These are phyloP conservation scores for Parambassis ranga DNA, from an alignment of 2,797 vertebrate genomes.

Conservation along the genomic window DNA sequence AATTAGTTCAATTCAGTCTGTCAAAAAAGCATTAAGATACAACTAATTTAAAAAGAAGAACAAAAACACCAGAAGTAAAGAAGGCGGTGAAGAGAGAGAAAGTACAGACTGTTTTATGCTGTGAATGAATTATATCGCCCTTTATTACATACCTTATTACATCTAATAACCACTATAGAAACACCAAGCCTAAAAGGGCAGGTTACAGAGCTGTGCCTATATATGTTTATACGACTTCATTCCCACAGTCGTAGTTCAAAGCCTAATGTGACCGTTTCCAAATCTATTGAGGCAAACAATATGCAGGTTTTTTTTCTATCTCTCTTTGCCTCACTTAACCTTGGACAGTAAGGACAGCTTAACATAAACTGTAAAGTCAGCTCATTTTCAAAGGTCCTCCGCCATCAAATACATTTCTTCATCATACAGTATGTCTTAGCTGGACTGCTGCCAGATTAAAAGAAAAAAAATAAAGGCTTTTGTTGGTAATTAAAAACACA, in stretches of 20 bases:
- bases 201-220: too few relatives aligned
- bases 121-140: too few relatives aligned
- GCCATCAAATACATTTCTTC: constrained; percentile 68
- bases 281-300: constrained; percentile 31
- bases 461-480: constrained; percentile 37
- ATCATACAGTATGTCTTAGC: constrained; percentile 41
- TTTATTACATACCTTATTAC: too few relatives aligned
- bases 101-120: too few relatives aligned
- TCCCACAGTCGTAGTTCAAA: too few relatives aligned
- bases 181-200: too few relatives aligned
- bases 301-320: constrained; percentile 44
- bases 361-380: constrained; percentile 53
- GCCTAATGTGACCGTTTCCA: too few relatives aligned
- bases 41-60: too few relatives aligned
- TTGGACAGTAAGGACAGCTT: constrained; percentile 45
- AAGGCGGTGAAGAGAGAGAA: too few relatives aligned
- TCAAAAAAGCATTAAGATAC: not conserved
- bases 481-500: constrained; percentile 8
- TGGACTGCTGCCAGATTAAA: constrained; percentile 26
- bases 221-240: too few relatives aligned
- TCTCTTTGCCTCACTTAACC: constrained; percentile 46
- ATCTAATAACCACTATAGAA: too few relatives aligned
- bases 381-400: constrained; percentile 58
- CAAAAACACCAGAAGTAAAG: too few relatives aligned
- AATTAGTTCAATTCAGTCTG: not conserved